A percentile compares a stretch with the other conserved stretches of the same genome.
Evolutionary conservation across 2,113 vertebrate species (phyloP).

Genomic region (Odontesthes bonariensis): DNA sequence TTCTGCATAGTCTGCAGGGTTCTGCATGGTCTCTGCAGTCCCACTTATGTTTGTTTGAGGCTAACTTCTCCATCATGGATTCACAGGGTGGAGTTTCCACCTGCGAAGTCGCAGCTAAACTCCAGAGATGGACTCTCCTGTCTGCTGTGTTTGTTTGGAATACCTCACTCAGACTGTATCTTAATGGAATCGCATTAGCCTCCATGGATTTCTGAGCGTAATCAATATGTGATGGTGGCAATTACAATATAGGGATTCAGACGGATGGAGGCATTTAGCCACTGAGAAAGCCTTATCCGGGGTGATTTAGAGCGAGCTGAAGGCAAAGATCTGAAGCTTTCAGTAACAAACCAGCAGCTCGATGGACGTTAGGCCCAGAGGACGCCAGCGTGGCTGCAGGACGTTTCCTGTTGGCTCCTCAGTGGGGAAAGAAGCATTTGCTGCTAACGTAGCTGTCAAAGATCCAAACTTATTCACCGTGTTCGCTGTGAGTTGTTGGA

Average conservation of each 20-base stretch:
- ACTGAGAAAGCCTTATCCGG: conserved; percentile 42
- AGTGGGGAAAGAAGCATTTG: too few relatives aligned
- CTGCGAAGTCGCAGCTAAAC: conserved; percentile 28
- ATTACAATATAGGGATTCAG: conserved; percentile 63
- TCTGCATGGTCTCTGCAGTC: too few relatives aligned
- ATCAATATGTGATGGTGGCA: conserved; percentile 69
- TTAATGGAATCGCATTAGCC: conserved; percentile 73
- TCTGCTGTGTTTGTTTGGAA: conserved; percentile 36
- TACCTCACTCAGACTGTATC: conserved; percentile 45
- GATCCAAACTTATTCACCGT: too few relatives aligned
- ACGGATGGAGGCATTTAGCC: conserved; percentile 56
- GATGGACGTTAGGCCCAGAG: background rate
- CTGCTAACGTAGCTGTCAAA: too few relatives aligned
- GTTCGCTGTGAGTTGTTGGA: too few relatives aligned
- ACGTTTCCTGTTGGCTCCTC: too few relatives aligned
- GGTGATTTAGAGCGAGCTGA: conserved; percentile 34
- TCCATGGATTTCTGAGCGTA: conserved; percentile 53
- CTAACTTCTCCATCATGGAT: too few relatives aligned
- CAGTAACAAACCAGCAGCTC: background rate
- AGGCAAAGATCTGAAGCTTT: conserved; percentile 31
- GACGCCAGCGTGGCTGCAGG: too few relatives aligned
- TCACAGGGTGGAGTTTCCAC: background rate
- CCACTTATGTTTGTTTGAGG: too few relatives aligned
- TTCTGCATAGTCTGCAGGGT: too few relatives aligned
- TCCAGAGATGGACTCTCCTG: conserved; percentile 9